Base-by-base conservation (phyloP, 1,140 invertebrate species). In the Drosophila chauvacae region DNA sequence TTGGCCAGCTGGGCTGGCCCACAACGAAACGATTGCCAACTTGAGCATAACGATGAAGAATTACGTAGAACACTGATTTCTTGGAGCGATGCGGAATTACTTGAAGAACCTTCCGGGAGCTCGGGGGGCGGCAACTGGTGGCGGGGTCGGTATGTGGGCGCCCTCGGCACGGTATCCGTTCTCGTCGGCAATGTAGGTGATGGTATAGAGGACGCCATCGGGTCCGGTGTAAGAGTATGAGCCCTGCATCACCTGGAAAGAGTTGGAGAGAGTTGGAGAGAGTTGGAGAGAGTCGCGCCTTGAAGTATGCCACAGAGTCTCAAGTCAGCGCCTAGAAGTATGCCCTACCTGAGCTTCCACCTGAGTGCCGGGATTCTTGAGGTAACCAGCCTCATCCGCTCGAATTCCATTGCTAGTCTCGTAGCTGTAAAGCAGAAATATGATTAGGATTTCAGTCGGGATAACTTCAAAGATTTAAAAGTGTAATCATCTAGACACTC, bases 141-240 rank as follows among this genome's bases (percentile, higher is more conserved):
- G 95, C 11, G 95, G 94, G 3, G 94, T 94, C 18, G 93, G 93
- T 63, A 94, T 90, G 69, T 94, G 93, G 6, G 93, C 93, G 18
- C 93, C 94, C 69, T 94, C 92, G 13, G 95, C 93, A 20, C 93
- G 94, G 92, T 94, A 95, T 48, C 95, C 95, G 61, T 95, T 95
- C 80, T 96, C 95, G 79, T 96, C 96, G 18, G 95, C 95, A 53
- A 95, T 94, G 80, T 96, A 96, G 33, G 92, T 94, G 47, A 95
- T 93, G 20, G 93, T 94, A 66, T 95, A 94, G 37, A 94, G 78
- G 5, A 94, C 93, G 23, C 95, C 96, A 53, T 96, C 95, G 4
- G 95, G 94, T 37, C 95, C 95, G 42, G 94, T 94, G 83, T 95
- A 96, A 4, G 94, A 94, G 79, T 94, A 95, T 0, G 94, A 94